Percentiles rank a stretch among this genome's conserved stretches.
Evolutionary conservation across 2,888 invertebrate species (phyloP).

Genomic region (Norana najaformis): DNA sequence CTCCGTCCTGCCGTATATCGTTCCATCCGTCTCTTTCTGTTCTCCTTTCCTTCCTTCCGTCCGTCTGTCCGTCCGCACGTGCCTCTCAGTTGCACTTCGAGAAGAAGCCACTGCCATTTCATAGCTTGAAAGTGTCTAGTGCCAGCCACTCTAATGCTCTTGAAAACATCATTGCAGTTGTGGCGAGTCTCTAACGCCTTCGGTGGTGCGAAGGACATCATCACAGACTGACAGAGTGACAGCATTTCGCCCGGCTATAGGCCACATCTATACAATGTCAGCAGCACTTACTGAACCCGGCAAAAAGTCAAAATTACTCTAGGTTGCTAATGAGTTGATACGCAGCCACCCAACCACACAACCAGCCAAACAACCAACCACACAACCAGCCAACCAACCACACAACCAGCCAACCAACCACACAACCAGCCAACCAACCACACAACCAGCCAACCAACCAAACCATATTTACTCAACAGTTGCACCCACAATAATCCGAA

Average conservation of each 20-base stretch:
- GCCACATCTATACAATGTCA: no score
- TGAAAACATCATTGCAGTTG: neutral
- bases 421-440: neutral
- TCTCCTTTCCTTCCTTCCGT: neutral
- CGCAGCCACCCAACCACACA: no score
- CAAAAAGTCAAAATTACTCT: no score
- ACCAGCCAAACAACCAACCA: neutral
- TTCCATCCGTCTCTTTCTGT: neutral
- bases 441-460: neutral
- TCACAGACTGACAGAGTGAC: neutral
- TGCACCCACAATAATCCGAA: neutral
- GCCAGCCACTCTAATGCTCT: neutral
- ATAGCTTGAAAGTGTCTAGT: neutral
- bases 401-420: neutral
- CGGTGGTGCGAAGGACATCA: neutral
- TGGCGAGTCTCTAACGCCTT: no score
- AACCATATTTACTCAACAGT: neutral
- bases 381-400: no score
- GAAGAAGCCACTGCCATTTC: neutral
- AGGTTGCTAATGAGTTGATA: no score
- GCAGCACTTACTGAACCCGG: no score
- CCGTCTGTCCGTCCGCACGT: neutral
- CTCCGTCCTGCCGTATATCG: no score
- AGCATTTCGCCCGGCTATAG: neutral
- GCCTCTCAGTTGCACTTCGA: neutral